A percentile compares a stretch with the other conserved stretches of the same genome.
These are phyloP conservation scores for Leptinotarsa defecta DNA, from an alignment of 1,140 invertebrate genomes.

Conservation along the genomic window DNA sequence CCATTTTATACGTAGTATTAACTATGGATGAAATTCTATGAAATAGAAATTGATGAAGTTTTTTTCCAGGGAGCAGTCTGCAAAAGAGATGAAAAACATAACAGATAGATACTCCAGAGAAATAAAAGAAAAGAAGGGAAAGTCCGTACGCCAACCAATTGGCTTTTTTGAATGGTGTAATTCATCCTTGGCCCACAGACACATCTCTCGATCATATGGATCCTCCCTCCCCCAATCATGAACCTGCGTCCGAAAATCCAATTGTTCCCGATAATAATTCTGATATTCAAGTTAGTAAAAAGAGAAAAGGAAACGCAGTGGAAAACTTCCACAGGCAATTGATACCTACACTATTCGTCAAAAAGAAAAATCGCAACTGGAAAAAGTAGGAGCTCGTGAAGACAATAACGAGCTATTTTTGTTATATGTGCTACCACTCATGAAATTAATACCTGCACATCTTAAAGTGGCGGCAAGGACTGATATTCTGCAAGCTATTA, in stretches of 20 bases:
- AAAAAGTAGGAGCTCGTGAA: background rate
- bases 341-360: background rate
- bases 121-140: slow-evolving; percentile 19
- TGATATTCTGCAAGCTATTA: slow-evolving; percentile 9
- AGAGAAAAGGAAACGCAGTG: background rate
- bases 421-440: background rate
- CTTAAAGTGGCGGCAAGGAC: background rate
- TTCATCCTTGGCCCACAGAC: slow-evolving; percentile 16
- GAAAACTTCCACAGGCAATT: slow-evolving; percentile 9
- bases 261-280: background rate
- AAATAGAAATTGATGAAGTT: background rate
- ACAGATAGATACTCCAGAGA: slow-evolving; percentile 14
- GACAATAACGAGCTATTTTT: background rate
- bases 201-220: slow-evolving; percentile 14
- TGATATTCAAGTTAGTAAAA: background rate
- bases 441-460: background rate
- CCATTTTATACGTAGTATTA: no score
- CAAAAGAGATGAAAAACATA: slow-evolving; percentile 11
- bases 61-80: background rate
- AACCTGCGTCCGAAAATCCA: background rate
- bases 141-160: slow-evolving; percentile 20
- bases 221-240: background rate
- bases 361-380: background rate
- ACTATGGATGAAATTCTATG: background rate
- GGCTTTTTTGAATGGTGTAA: slow-evolving; percentile 10